Evolutionary conservation across 2,888 invertebrate genomes (phyloP).

Genomic region (Lithophane semibrunnea): DNA sequence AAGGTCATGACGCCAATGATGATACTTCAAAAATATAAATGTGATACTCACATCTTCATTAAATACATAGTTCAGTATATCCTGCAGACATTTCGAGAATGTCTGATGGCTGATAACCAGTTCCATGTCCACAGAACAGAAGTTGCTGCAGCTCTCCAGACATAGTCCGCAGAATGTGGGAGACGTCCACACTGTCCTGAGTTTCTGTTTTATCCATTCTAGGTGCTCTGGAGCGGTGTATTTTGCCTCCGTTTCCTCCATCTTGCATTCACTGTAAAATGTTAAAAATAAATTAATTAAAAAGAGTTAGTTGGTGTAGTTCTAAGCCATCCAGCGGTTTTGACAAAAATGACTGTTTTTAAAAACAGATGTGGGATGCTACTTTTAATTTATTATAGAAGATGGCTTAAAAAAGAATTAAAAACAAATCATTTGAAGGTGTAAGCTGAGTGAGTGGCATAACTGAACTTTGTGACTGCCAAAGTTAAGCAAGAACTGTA

Average conservation of each 20-base stretch:
- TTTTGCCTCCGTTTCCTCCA: background rate
- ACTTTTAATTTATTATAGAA: background rate
- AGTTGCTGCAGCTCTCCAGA: slow-evolving; percentile 64
- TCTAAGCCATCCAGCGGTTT: background rate
- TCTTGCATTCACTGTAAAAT: slow-evolving; percentile 26
- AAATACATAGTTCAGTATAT: slow-evolving; percentile 74
- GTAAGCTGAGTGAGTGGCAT: background rate
- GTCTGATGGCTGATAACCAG: slow-evolving; percentile 69
- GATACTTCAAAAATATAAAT: background rate
- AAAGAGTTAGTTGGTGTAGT: background rate
- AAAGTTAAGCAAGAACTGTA: too few species aligned
- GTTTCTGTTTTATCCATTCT: slow-evolving; percentile 71
- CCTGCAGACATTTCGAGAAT: slow-evolving; percentile 68
- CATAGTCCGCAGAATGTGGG: slow-evolving; percentile 75
- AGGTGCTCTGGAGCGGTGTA: slow-evolving; percentile 33
- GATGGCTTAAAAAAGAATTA: background rate
- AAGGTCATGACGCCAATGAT: too few species aligned
- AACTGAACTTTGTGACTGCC: too few species aligned
- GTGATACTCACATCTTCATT: slow-evolving; percentile 74
- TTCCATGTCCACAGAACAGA: slow-evolving; percentile 69
- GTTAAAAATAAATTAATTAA: background rate
- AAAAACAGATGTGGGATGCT: background rate
- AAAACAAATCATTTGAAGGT: background rate
- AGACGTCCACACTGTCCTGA: slow-evolving; percentile 67
- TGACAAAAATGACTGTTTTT: background rate